These are phyloP conservation scores for Macaca nemestrina DNA, from an alignment of 2,113 vertebrate genomes.

Conservation along the genomic window DNA sequence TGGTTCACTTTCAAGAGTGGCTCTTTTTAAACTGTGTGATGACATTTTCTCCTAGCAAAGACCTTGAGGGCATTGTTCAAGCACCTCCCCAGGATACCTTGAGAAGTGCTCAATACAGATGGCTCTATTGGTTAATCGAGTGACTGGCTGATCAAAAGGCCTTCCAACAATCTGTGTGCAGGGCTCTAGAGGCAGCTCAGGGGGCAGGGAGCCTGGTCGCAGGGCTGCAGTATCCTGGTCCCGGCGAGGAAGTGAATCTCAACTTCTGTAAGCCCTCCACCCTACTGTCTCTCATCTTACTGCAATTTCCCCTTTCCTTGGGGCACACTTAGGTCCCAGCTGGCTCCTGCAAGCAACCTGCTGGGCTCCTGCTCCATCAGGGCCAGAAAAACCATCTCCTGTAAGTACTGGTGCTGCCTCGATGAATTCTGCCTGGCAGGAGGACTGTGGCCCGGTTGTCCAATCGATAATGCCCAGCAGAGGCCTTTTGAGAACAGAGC, in stretches of 20 bases:
- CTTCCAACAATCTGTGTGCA: background rate
- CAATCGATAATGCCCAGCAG: constrained; percentile 52
- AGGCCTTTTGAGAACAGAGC: constrained; percentile 54
- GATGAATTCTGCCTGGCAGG: constrained; percentile 44
- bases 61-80: background rate
- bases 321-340: background rate
- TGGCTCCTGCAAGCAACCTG: background rate
- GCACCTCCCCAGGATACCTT: background rate
- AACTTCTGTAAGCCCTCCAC: background rate
- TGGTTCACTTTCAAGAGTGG: background rate
- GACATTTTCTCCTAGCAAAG: constrained; percentile 16
- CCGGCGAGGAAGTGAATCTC: background rate
- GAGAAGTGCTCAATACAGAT: background rate
- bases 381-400: background rate
- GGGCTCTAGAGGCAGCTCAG: background rate
- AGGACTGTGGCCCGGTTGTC: background rate
- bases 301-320: background rate
- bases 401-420: background rate
- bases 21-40: constrained; percentile 4
- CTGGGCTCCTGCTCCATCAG: background rate
- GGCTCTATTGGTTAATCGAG: background rate
- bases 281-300: background rate
- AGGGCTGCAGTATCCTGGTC: no score
- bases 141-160: background rate
- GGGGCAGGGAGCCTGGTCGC: background rate